Evolutionary conservation across 2,888 invertebrate genomes (phyloP).

Genomic region (Acanthosepion lycidas): DNA sequence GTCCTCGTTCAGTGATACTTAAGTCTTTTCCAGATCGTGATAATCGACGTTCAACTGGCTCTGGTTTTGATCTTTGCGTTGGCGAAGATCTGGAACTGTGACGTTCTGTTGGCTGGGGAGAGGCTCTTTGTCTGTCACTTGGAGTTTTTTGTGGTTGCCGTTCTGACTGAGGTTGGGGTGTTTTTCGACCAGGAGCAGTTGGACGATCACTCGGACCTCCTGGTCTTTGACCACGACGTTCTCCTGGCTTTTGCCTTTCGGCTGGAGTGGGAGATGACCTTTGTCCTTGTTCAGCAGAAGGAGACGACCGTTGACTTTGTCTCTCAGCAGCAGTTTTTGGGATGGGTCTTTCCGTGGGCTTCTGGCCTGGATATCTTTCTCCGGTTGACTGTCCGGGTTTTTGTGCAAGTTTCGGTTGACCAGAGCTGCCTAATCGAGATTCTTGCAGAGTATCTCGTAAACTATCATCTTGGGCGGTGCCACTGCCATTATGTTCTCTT

Average conservation of each 20-base stretch:
- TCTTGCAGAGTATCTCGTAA: background rate
- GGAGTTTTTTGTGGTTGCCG: conserved; percentile 36
- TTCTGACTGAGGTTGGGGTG: conserved; percentile 38
- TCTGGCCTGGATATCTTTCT: conserved; percentile 33
- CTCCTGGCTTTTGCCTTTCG: conserved; percentile 38
- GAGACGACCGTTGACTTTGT: conserved; percentile 34
- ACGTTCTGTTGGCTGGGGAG: conserved; percentile 43
- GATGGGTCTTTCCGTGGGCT: conserved; percentile 14
- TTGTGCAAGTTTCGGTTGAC: background rate
- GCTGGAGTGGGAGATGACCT: conserved; percentile 45
- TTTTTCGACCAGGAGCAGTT: conserved; percentile 23
- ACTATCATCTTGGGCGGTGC: background rate
- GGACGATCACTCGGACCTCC: background rate
- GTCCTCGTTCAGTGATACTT: conserved; percentile 45
- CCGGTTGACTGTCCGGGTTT: conserved; percentile 15
- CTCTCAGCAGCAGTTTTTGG: conserved; percentile 43
- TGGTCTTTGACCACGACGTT: conserved; percentile 44
- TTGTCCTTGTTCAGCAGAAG: conserved; percentile 43
- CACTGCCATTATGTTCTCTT: background rate
- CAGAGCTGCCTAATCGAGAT: background rate
- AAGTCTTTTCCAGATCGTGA: conserved; percentile 40
- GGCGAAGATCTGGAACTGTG: conserved; percentile 16
- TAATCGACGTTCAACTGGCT: conserved; percentile 40
- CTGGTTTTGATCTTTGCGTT: conserved; percentile 37
- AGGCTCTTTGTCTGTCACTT: conserved; percentile 33